Conservation (phyloP, 1,140 invertebrate species). For the Probaryconus sp. region DNA sequence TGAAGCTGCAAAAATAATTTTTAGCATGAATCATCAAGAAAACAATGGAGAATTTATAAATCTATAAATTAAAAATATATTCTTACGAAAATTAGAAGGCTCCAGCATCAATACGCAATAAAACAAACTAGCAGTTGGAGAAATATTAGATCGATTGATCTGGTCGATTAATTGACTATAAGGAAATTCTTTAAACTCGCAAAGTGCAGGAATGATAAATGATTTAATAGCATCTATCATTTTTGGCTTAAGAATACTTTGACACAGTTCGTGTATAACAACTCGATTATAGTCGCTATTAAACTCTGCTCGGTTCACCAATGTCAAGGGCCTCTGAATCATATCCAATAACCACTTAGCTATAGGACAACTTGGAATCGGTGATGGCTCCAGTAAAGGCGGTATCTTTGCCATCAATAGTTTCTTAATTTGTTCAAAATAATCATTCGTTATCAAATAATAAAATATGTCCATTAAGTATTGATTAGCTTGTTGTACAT, state of each 20-base stretch:
- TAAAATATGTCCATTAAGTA: conserved; percentile 69
- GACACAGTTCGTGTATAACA: conserved; percentile 68
- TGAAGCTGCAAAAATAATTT: conserved; percentile 41
- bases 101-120: conserved; percentile 84
- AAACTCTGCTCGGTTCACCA: conserved; percentile 67
- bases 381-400: conserved; percentile 83
- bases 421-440: conserved; percentile 85
- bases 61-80: conserved; percentile 32
- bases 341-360: conserved; percentile 87
- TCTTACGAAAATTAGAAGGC: conserved; percentile 82
- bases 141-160: conserved; percentile 73
- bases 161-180: conserved; percentile 76
- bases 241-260: conserved; percentile 69
- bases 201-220: conserved; percentile 78
- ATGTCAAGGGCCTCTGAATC: conserved; percentile 84
- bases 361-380: conserved; percentile 85
- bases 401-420: conserved; percentile 86
- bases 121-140: conserved; percentile 76
- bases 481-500: conserved; percentile 70
- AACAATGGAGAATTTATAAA: neutral
- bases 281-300: conserved; percentile 71
- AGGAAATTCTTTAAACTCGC: conserved; percentile 75
- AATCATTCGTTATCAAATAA: conserved; percentile 78
- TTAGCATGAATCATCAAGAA: no score
- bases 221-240: conserved; percentile 75